A percentile compares a stretch with the other conserved stretches of the same genome.
These are phyloP conservation scores for Helicoverpa zea DNA, from an alignment of 1,140 invertebrate species.

Conservation along the genomic window DNA sequence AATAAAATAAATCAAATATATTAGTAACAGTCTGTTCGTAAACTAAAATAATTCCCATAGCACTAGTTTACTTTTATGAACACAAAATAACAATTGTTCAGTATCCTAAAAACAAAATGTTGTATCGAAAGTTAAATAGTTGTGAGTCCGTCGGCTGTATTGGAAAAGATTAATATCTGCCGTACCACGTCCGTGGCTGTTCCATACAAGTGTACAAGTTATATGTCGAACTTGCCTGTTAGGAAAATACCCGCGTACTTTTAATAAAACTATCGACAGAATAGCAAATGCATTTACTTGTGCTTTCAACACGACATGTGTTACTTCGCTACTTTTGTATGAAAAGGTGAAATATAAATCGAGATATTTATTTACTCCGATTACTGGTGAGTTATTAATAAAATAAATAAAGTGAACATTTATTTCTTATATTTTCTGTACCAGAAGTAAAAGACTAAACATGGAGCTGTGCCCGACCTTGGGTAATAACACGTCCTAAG, in stretches of 20 bases:
- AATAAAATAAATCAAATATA: conserved; percentile 86
- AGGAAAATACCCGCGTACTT: conserved; percentile 11
- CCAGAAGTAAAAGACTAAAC: too few relatives aligned
- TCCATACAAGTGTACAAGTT: conserved; percentile 30
- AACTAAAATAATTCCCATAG: conserved; percentile 76
- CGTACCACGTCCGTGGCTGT: conserved; percentile 3
- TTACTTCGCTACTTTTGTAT: background rate
- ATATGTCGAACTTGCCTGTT: conserved; percentile 18
- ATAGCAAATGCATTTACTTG: background rate
- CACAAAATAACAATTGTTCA: conserved; percentile 48
- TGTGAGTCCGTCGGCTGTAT: conserved; percentile 8
- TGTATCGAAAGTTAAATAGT: conserved; percentile 46
- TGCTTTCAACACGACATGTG: background rate
- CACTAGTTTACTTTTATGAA: conserved; percentile 57
- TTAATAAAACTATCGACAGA: conserved; percentile 21
- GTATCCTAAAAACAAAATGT: conserved; percentile 44
- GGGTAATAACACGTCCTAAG: conserved; percentile 33
- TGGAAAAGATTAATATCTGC: conserved; percentile 48
- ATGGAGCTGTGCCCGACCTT: background rate
- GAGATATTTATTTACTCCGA: background rate
- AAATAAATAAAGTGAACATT: too few relatives aligned
- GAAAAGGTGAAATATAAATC: background rate
- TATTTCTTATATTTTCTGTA: too few relatives aligned
- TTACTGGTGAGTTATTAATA: too few relatives aligned
- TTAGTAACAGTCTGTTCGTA: conserved; percentile 81